Evolutionary conservation across 2,888 invertebrate species (phyloP), one percentile per base, ranked within the genome.

Genomic region (Salticus scenicus): DNA sequence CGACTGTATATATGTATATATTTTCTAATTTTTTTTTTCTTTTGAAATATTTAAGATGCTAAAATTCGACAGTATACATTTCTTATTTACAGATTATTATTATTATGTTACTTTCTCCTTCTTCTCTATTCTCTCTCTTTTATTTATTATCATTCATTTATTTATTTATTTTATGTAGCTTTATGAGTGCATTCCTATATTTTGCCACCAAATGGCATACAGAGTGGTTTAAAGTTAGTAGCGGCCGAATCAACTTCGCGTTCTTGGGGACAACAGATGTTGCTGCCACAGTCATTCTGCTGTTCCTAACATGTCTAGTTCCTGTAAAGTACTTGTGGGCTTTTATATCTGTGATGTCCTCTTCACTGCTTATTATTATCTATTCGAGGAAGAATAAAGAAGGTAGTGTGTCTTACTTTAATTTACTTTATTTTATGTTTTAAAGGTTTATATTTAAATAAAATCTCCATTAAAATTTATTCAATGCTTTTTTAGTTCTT

Each of bases 251-350:
- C 8, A 47, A n/a, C 31, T 71, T 75, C 20, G 70, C 82, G 12
- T 14, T 82, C 47, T 51, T 63, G n/a, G 76, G 76, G 12, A 76
- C 82, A 4, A 72, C 82, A 17, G 82, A 82, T 17, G 31, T 82
- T 0, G 76, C 82, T 10, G 28, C 82, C 5, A 27, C 66, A 0
- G 17, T 82, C 17, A 14, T 82, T 14, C 28, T 76, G 2, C 71
- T 82, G 27, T 76, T 82, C 37, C n/a, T 66, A 4, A 37, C 74
- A 63, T 76, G 70, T 37, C 31, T 82, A 14, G 12, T 82, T 4
- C 31, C 82, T 12, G n/a, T 69, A 14, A 82, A 75, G 30, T 63
- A 63, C 24, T 10, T 82, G 51, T 82, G 82, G 82, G 70, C 75
- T 4, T 33, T 8, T 14, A 8, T 76, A 12, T 57, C 76, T 0